Base-by-base conservation (phyloP, 2,113 vertebrate species). In the Carassius carassius region DNA sequence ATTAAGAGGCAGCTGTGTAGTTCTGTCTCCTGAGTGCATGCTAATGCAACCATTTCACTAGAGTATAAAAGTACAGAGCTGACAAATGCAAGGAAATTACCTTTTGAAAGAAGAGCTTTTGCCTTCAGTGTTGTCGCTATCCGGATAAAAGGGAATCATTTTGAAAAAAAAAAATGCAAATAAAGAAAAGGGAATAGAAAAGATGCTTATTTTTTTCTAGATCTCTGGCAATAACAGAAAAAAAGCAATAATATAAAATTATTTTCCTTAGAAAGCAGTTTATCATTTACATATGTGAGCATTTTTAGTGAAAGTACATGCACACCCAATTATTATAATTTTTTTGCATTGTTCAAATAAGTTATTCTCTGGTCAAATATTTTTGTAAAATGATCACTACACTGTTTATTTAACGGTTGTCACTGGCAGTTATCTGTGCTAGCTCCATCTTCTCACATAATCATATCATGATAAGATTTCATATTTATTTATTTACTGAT, bases 41-140 rank as follows among this genome's bases (percentile, higher is more conserved):
- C 88, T 92, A 92, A 93, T 75, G 79, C 85, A 78, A 25, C 81
- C 78, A 85, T 90, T 89, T 91, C 92, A 82, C 84, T 84, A 75
- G 88, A 92, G 90, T 92, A 84, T 85, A 35, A 84, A 88, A 90
- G 86, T 84, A 77, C 62, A 72, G 23, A 32, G 74, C 79, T 87
- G 86, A 81, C 81, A 23, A 76, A 89, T 2, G n/a, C 70, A 84
- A 92, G 89, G 54, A 60, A 78, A 81, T 81, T n/a, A 32, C 4
- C 17, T 69, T 69, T 81, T 35, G 5, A 35, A 35, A 63, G 25
- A 25, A 0, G 2, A 63, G n/a, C 37, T 47, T 60, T 60, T 37
- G 7, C 5, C 35, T 79, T 63, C 13, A 25, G 16, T 41, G 8
- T 56, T 78, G 51, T 44, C 3, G 1, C 32, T n/a, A 41, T 60